Evolutionary conservation across 2,113 vertebrate genomes (phyloP), one percentile per base, ranked within the genome.

Genomic region (Otocyon megalotis): DNA sequence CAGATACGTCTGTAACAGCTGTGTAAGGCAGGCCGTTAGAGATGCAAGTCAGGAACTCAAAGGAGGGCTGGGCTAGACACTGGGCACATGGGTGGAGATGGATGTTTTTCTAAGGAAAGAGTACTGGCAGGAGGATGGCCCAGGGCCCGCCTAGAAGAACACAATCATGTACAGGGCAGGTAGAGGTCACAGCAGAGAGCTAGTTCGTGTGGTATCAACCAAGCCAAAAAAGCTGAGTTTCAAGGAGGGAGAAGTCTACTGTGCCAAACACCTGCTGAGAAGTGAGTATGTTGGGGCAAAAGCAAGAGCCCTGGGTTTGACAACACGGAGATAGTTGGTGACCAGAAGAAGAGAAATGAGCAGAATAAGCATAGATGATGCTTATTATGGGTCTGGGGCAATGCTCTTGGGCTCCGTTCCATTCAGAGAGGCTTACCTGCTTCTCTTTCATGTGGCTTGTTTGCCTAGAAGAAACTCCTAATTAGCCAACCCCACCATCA

Each of bases 251-350:
- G 56, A 82, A 17, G 58, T 32, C 17, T 5, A 20, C 4, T 0
- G 6, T n/a, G 30, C 58, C 12, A 1, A 58, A 24, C 3, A 15
- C 35, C 35, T 53, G 19, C 56, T 76, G 28, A 76, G 63, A 24
- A 48, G 7, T 58, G 12, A 74, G 50, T 35, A 50, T 58, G 30
- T 4, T 32, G 22, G 17, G 30, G 12, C 8, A 17, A 58, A 84
- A 8, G 20, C 20, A 71, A 56, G 28, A 83, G 5, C 19, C 60
- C 12, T 0, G 35, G 35, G 43, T 79, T n/a, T 67, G 86, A 62
- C 28, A 20, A 20, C 0, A 1, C 15, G n/a, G 72, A 48, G 14
- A 22, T 4, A 14, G 10, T 0, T 19, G 63, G 35, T 43, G 19
- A 35, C 6, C 32, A 48, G 74, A 43, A 16, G 7, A 24, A 53